Evolutionary conservation across 2,888 invertebrate genomes (phyloP), one percentile per base, ranked within the genome.

Genomic region (Trichogramma dendrolimi): DNA sequence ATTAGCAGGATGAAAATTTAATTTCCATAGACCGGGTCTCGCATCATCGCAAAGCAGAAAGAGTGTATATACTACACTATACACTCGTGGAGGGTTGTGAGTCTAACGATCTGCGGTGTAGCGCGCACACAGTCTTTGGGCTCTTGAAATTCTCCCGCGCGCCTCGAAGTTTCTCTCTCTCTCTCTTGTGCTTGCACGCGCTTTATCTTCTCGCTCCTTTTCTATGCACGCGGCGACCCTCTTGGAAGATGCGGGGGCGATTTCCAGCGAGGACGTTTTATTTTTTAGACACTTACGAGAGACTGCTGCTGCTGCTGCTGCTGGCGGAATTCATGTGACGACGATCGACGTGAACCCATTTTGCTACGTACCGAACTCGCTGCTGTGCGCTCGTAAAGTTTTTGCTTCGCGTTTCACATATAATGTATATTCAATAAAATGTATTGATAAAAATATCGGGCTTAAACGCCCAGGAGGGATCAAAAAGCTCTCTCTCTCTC

Each of bases 1-100:
- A 62, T 62, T 62, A 62, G 60, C 58, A 58, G 43, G 62, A 65
- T 65, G 62, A 65, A 65, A 65, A 65, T 65, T 65, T 65, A 65
- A 65, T 65, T 65, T 65, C 50, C 65, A 62, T 58, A 46, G 8
- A 44, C 53, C 48, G 4, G 46, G 50, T 27, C 27, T 27, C 46
- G 53, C 10, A n/a, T 42, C 27, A 7, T n/a, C 10, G 39, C 7
- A 43, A 11, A 42, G 46, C 4, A n/a, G 55, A 47, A 10, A 46
- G n/a, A 8, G 8, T 46, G 46, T 46, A 46, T 46, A 46, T 46
- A 10, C 46, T n/a, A 8, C 46, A 46, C 8, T 2, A n/a, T 8
- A 46, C 2, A 8, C 2, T 2, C 8, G 2, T 8, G 39, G 43
- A 41, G 46, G 50, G 14, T 39, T 11, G 43, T 38, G 55, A 60